phyloP scores from a whole-genome alignment of 2,113 vertebrate genomes.

The Apodemus sylvaticus region DNA sequence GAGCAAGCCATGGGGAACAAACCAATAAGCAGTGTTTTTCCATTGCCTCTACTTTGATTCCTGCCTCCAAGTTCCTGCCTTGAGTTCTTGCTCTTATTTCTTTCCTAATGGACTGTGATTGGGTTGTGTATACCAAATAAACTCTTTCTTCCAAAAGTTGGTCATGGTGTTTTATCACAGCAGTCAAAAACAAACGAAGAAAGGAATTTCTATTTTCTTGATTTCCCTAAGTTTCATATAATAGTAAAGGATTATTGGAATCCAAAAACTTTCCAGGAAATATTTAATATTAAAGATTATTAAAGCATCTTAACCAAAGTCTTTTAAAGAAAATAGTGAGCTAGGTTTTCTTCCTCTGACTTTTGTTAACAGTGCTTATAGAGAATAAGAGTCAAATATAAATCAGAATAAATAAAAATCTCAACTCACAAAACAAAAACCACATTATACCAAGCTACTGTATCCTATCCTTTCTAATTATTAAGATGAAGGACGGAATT shows the following conservation, averaged over 20 bases:
- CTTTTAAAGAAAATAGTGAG: slow-evolving; percentile 11
- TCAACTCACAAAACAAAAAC: background rate
- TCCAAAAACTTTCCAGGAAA: background rate
- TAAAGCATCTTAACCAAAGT: slow-evolving; percentile 1
- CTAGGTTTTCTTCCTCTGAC: background rate
- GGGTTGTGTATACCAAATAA: background rate
- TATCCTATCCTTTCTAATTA: background rate
- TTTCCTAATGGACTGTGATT: background rate
- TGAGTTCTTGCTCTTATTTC: background rate
- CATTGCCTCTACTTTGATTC: background rate
- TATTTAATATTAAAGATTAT: slow-evolving; percentile 35
- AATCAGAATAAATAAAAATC: background rate
- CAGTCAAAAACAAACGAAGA: background rate
- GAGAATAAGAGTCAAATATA: background rate
- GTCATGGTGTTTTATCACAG: background rate
- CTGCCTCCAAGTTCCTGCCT: background rate
- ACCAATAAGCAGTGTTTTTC: background rate
- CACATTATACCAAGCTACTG: background rate
- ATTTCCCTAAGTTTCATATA: background rate
- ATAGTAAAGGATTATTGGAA: slow-evolving; percentile 1
- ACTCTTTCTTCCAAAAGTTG: background rate
- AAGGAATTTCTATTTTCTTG: slow-evolving; percentile 17
- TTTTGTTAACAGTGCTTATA: background rate
- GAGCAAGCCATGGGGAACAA: background rate
- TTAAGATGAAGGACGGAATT: background rate